Evolutionary conservation across 2,113 vertebrate genomes (phyloP), one percentile per base, ranked within the genome.

Genomic region (Penelope pileata): DNA sequence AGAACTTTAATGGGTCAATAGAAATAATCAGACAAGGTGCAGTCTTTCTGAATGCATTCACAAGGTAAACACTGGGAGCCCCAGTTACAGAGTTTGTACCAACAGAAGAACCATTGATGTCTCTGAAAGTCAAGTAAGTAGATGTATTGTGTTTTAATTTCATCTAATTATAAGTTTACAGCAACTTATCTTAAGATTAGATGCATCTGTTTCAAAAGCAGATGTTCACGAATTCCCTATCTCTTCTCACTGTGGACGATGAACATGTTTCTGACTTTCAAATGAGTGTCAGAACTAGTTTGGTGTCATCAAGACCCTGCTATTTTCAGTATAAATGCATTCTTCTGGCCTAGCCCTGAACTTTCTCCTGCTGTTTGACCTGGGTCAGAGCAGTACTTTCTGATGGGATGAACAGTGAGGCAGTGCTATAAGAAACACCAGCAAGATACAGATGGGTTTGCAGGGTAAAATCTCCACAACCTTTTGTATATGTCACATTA

Each of bases 121-220:
- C 17, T 83, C 18, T 72, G 73, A 83, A 83, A 40, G 7, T 78
- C 80, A 51, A 36, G 27, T 74, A 54, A 77, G 72, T 69, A 63
- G 58, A 16, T 83, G 40, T 7, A 86, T 83, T 29, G 43, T 19
- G 16, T 26, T 86, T 87, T 91, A 45, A 60, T 94, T 94, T 54
- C 70, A 36, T 59, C 29, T 81, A 59, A 50, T 69, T 47, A 51
- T 78, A n/a, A 7, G 36, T 34, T 88, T 86, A 15, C 40, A 53
- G 50, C 68, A 62, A 6, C 77, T 94, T 87, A 50, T 48, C 32
- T 91, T 22, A 36, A 80, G 75, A 45, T 88, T 21, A 45, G 13
- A 36, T 21, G 18, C 4, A 3, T 80, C n/a, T 74, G 6, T 88
- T 80, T 68, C 50, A 88, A 54, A 86, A 80, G 30, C 40, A 32